Percentiles rank a stretch among this genome's conserved stretches.
Conservation (phyloP, 2,113 vertebrate species). For the Sterna hirundo region DNA sequence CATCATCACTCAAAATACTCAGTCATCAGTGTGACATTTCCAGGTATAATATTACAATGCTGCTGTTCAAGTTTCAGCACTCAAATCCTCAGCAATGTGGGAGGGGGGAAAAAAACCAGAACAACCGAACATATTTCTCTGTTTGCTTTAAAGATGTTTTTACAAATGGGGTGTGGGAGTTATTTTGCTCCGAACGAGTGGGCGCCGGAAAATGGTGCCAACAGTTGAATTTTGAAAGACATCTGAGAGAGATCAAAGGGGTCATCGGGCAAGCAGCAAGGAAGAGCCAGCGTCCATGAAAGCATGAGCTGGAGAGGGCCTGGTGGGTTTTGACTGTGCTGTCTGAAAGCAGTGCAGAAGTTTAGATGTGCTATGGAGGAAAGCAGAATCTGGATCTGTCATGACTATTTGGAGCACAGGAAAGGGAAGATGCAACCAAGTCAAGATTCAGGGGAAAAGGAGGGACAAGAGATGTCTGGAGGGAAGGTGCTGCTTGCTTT, state of each 20-base stretch:
- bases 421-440: neutral
- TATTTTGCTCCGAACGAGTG: slow-evolving; percentile 3
- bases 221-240: neutral
- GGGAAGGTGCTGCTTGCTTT: neutral
- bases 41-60: neutral
- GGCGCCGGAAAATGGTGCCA: neutral
- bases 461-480: neutral
- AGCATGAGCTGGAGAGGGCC: neutral
- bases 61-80: neutral
- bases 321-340: neutral
- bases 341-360: neutral
- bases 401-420: neutral
- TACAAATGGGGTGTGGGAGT: neutral
- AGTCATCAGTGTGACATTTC: neutral
- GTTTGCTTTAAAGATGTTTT: slow-evolving; percentile 23
- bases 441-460: neutral
- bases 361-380: neutral
- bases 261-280: neutral
- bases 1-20: neutral
- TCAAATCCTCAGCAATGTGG: neutral
- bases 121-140: neutral
- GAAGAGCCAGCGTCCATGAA: neutral
- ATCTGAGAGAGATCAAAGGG: neutral
- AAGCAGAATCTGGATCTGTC: neutral
- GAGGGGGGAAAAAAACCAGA: neutral